Conservation (phyloP, 1,140 invertebrate genomes). For the Pantala flavescens region DNA sequence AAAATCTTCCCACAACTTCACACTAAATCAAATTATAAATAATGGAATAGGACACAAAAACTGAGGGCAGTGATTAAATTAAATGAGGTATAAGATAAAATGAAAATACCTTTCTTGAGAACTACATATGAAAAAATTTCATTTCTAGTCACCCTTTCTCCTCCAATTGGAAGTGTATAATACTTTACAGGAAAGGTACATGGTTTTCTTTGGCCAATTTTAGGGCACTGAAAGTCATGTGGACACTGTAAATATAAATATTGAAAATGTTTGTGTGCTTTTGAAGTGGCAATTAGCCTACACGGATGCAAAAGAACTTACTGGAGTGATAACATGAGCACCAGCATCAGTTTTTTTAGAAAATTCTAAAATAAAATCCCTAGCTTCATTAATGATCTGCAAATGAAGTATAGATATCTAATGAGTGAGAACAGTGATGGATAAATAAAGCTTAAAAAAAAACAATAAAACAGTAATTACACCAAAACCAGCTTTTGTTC, state of each 20-base stretch:
- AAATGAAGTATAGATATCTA: constrained; percentile 25
- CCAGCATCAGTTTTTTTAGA: constrained; percentile 26
- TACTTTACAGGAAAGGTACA: constrained; percentile 68
- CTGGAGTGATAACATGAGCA: constrained; percentile 61
- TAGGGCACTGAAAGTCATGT: constrained; percentile 63
- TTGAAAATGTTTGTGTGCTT: no score
- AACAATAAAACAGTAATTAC: constrained; percentile 30
- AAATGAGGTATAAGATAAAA: constrained; percentile 17
- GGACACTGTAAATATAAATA: constrained; percentile 52
- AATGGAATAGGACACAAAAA: no score
- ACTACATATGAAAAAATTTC: constrained; percentile 66
- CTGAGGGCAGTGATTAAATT: constrained; percentile 9
- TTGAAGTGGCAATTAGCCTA: no score
- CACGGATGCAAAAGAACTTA: constrained; percentile 39
- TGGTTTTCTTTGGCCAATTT: constrained; percentile 48
- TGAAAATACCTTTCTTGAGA: constrained; percentile 58
- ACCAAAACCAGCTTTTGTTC: constrained; percentile 66
- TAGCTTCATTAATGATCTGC: constrained; percentile 56
- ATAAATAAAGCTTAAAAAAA: no score
- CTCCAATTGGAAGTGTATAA: constrained; percentile 41
- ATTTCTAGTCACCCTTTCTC: constrained; percentile 31
- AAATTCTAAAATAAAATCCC: constrained; percentile 55
- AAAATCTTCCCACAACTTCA: no score
- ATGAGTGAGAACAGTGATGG: no score
- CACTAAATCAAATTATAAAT: no score